phyloP scores from a whole-genome alignment of 1,140 invertebrate genomes.

The Zaprionus lachaisei region DNA sequence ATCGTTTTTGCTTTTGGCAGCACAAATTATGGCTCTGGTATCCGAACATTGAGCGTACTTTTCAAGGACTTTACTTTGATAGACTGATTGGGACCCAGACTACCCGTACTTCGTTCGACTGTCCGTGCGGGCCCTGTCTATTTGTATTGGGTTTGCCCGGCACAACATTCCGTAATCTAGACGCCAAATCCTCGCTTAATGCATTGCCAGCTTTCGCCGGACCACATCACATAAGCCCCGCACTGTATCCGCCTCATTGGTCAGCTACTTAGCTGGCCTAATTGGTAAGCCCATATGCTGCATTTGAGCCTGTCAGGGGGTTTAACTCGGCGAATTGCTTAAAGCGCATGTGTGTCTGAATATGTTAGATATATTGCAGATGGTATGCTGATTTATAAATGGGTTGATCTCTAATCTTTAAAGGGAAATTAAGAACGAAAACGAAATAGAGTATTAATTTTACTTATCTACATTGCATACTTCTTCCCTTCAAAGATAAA shows the following conservation, averaged over 20 bases:
- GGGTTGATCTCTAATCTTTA: neutral
- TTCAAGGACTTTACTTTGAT: slow-evolving; percentile 51
- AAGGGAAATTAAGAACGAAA: neutral
- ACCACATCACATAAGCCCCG: slow-evolving; percentile 19
- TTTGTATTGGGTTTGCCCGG: slow-evolving; percentile 28
- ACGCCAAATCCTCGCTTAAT: slow-evolving; percentile 42
- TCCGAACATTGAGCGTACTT: slow-evolving; percentile 57
- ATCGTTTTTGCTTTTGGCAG: slow-evolving; percentile 65
- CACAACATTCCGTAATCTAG: slow-evolving; percentile 21
- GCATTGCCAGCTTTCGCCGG: slow-evolving; percentile 22
- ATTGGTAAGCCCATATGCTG: slow-evolving; percentile 32
- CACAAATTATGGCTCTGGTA: slow-evolving; percentile 71
- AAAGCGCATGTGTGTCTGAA: neutral
- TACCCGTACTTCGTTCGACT: slow-evolving; percentile 19
- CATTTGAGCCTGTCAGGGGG: slow-evolving; percentile 17
- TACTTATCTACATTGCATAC: too few relatives aligned
- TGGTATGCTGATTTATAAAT: neutral
- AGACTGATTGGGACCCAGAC: slow-evolving; percentile 47
- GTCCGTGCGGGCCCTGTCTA: slow-evolving; percentile 11
- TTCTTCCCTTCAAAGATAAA: neutral
- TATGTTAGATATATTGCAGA: neutral
- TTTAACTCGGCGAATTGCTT: neutral
- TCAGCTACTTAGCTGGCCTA: slow-evolving; percentile 24
- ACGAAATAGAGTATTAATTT: neutral
- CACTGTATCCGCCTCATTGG: neutral